Percentiles rank a stretch among this genome's conserved stretches.
These are phyloP conservation scores for Scaptomyza hsui DNA, from an alignment of 1,140 invertebrate genomes.

Conservation along the genomic window DNA sequence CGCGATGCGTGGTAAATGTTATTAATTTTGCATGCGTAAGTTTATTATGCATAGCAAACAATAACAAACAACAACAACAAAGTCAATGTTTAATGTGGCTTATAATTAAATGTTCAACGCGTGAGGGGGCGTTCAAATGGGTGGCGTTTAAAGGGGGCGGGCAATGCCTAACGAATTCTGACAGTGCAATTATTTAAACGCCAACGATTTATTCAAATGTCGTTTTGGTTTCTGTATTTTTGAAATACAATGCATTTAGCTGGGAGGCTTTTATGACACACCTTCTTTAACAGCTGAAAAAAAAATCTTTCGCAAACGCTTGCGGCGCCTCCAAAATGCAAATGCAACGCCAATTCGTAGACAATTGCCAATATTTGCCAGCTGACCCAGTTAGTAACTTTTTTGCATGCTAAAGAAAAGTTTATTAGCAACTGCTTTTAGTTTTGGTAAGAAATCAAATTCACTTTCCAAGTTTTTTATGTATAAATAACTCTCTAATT, in stretches of 20 bases:
- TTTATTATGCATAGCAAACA: conserved; percentile 66
- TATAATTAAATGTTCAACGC: conserved; percentile 66
- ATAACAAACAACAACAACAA: conserved; percentile 39
- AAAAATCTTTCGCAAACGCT: conserved; percentile 20
- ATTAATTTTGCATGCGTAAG: conserved; percentile 71
- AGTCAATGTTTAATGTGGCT: conserved; percentile 67
- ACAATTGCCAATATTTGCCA: conserved; percentile 19
- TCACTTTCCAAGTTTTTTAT: too few species aligned
- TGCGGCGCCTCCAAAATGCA: conserved; percentile 45
- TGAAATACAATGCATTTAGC: neutral
- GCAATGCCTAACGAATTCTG: conserved; percentile 53
- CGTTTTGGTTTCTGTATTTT: conserved; percentile 6
- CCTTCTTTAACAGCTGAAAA: conserved; percentile 2
- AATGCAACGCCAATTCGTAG: conserved; percentile 31
- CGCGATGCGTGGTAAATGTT: conserved; percentile 62
- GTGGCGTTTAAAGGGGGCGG: neutral
- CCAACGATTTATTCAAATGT: conserved; percentile 44
- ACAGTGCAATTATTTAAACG: conserved; percentile 58
- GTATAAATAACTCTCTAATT: neutral
- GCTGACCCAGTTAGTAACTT: conserved; percentile 8
- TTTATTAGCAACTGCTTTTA: neutral
- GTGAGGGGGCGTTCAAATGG: neutral
- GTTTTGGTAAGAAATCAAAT: too few species aligned
- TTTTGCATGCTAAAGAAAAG: neutral
- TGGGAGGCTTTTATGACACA: neutral